phyloP scores from a whole-genome alignment of 1,140 invertebrate species.

The Drosophila saltans region DNA sequence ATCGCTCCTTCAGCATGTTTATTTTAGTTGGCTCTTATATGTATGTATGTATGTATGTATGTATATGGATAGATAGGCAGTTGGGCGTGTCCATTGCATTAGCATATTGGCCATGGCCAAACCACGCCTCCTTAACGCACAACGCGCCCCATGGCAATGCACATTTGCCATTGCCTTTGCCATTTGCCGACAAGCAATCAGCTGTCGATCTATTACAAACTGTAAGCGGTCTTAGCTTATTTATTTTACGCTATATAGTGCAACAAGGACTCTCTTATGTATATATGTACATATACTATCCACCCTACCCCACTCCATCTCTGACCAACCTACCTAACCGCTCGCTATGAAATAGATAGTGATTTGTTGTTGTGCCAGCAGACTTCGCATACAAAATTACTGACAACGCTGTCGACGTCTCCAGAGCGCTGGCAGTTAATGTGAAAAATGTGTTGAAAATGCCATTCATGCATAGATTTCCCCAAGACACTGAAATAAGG shows the following conservation, averaged over 20 bases:
- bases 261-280: background rate
- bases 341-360: slow-evolving; percentile 48
- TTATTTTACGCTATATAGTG: slow-evolving; percentile 59
- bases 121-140: slow-evolving; percentile 1
- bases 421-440: slow-evolving; percentile 59
- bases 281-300: background rate
- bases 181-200: slow-evolving; percentile 56
- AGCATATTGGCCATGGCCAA: slow-evolving; percentile 32
- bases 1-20: background rate
- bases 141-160: background rate
- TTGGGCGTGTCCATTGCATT: slow-evolving; percentile 31
- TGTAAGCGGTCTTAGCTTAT: slow-evolving; percentile 60
- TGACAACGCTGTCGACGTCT: slow-evolving; percentile 48
- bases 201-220: slow-evolving; percentile 62
- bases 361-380: slow-evolving; percentile 75
- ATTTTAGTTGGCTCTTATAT: background rate
- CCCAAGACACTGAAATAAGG: slow-evolving; percentile 9
- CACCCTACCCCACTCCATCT: background rate
- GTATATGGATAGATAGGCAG: background rate
- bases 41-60: background rate
- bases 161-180: slow-evolving; percentile 41
- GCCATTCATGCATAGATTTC: slow-evolving; percentile 73
- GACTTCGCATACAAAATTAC: slow-evolving; percentile 80
- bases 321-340: background rate
- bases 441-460: slow-evolving; percentile 77